A percentile compares a stretch with the other conserved stretches of the same genome.
These are phyloP conservation scores for Ips typographus DNA, from an alignment of 1,140 invertebrate genomes.

Conservation along the genomic window DNA sequence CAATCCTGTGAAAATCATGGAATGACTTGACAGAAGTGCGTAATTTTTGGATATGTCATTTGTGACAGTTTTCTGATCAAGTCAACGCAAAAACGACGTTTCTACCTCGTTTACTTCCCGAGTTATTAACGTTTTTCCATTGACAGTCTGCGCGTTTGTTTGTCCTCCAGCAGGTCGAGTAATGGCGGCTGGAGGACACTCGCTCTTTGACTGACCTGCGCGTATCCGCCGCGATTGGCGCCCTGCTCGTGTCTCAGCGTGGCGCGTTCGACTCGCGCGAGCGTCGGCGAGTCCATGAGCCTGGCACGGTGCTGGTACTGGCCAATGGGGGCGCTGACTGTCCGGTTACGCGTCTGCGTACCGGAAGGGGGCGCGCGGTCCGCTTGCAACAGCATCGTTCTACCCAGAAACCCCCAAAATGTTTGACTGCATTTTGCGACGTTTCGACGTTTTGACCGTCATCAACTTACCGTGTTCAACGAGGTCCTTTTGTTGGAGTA, in stretches of 20 bases:
- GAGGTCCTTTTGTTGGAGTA: too few species aligned
- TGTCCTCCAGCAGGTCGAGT: neutral
- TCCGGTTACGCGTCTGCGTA: neutral
- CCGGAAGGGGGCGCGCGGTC: slow-evolving; percentile 6
- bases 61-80: too few species aligned
- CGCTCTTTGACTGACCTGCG: slow-evolving; percentile 42
- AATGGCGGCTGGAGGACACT: neutral
- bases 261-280: slow-evolving; percentile 59
- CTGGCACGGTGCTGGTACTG: slow-evolving; percentile 48
- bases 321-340: neutral
- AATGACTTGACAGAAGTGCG: too few species aligned
- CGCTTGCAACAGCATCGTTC: slow-evolving; percentile 27
- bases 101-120: too few species aligned
- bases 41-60: too few species aligned
- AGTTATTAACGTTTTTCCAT: too few species aligned
- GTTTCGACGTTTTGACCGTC: too few species aligned
- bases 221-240: slow-evolving; percentile 43
- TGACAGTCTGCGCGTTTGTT: too few species aligned
- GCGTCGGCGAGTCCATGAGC: slow-evolving; percentile 59
- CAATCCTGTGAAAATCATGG: too few species aligned
- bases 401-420: neutral
- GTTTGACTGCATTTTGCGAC: too few species aligned
- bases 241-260: slow-evolving; percentile 55
- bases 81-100: too few species aligned
- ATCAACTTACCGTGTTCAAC: too few species aligned